Evolutionary conservation across 2,888 invertebrate species (phyloP), one percentile per base, ranked within the genome.

Genomic region (Notodonta dromedarius): DNA sequence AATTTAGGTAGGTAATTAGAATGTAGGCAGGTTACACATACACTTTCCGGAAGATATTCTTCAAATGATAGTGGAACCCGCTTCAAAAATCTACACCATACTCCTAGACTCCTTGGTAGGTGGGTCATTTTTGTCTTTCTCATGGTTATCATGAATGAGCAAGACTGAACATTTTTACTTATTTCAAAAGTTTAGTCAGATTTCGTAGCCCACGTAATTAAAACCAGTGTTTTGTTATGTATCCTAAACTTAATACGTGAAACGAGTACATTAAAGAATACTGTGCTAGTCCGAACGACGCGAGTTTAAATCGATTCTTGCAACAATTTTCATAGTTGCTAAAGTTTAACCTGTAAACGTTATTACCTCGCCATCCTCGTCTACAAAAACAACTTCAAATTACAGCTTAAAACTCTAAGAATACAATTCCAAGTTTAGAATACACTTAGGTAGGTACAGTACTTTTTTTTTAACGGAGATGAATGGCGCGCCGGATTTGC

Each of bases 321-420:
- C 80, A 84, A 88, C 88, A 89, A 89, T 88, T 89, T 89, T 87
- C 86, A 85, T 87, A 87, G 86, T 86, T 82, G 82, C 77, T 74
- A 84, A 87, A 88, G 86, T 74, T 89, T 88, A 9, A 16, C 50
- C 16, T 80, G 82, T 80, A 84, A 87, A 86, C 83, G 84, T 79
- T 82, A 82, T 86, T 85, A 84, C 81, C 73, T 65, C 57, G 77
- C 78, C 82, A 82, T 84, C 78, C 74, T 69, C 75, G 75, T 76
- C 67, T 69, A 73, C 70, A 74, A 76, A 24, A 77, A 77, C 67
- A 83, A 87, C 80, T 88, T 87, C 76, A 82, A 83, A 87, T 86
- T 78, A 82, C 79, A 79, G 74, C 77, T 79, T 73, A 73, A 75
- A 80, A 80, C 77, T 86, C 66, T 63, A 71, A 65, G 76, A 80